These are phyloP conservation scores for Litocranius walleri DNA, from an alignment of 2,113 vertebrate genomes.

Conservation along the genomic window DNA sequence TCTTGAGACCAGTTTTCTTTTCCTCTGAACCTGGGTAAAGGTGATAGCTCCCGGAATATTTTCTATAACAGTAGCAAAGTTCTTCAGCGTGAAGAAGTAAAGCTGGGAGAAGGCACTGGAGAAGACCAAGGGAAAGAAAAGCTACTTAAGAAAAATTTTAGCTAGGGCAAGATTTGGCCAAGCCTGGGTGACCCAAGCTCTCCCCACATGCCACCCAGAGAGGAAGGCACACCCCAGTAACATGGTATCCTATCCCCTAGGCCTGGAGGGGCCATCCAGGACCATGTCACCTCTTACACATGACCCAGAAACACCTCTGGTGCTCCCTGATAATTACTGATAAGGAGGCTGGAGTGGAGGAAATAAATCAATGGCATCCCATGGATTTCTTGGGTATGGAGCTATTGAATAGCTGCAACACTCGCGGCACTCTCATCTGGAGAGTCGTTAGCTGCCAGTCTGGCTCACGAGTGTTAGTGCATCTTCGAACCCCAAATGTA, in stretches of 20 bases:
- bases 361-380: slow-evolving; percentile 26
- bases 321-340: slow-evolving; percentile 41
- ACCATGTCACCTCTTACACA: slow-evolving; percentile 28
- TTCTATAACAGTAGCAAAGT: background rate
- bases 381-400: slow-evolving; percentile 14
- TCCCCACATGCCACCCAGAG: background rate
- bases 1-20: background rate
- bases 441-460: slow-evolving; percentile 7
- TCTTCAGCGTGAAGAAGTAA: background rate
- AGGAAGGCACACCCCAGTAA: background rate
- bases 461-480: background rate
- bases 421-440: background rate
- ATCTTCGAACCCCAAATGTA: background rate
- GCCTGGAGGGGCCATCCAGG: background rate
- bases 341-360: slow-evolving; percentile 40
- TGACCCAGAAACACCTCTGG: slow-evolving; percentile 1
- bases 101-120: background rate
- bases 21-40: background rate
- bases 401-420: slow-evolving; percentile 18
- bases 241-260: background rate
- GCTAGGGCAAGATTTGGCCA: background rate
- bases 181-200: background rate
- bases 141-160: background rate
- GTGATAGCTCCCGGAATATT: background rate
- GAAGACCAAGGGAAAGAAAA: background rate